Evolutionary conservation across 2,113 vertebrate species (phyloP).

Genomic region (Oplegnathus fasciatus): DNA sequence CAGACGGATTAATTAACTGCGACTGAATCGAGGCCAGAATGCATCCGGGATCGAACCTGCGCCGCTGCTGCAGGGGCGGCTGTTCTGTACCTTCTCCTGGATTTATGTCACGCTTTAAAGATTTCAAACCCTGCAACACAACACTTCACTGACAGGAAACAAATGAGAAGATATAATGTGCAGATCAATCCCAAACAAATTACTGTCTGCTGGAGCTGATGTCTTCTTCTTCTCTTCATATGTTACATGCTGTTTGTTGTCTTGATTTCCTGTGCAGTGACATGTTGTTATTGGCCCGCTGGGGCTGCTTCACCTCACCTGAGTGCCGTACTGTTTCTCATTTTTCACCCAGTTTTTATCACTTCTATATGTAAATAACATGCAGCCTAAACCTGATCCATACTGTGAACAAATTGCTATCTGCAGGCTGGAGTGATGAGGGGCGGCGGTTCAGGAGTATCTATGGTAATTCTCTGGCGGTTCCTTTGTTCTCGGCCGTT

Average conservation of each 20-base stretch:
- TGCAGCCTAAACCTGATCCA: constrained; percentile 22
- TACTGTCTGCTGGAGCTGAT: background rate
- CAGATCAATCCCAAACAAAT: constrained; percentile 26
- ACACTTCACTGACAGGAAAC: constrained; percentile 22
- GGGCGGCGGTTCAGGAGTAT: constrained; percentile 13
- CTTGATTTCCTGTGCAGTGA: constrained; percentile 13
- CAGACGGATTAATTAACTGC: constrained; percentile 32
- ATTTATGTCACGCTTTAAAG: constrained; percentile 4
- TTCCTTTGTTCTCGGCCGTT: constrained; percentile 58
- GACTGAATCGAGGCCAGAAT: constrained; percentile 16
- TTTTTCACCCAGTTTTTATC: background rate
- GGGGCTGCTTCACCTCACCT: constrained; percentile 9
- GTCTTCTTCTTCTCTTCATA: background rate
- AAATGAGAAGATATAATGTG: constrained; percentile 32
- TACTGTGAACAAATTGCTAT: constrained; percentile 51
- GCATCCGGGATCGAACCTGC: background rate
- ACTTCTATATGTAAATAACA: constrained; percentile 51
- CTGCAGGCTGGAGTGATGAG: constrained; percentile 28
- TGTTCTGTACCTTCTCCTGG: background rate
- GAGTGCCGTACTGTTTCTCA: background rate
- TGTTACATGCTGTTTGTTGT: background rate
- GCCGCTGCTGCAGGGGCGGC: background rate
- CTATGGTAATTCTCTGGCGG: constrained; percentile 51
- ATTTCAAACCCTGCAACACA: constrained; percentile 6
- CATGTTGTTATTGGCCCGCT: background rate